Percentiles rank a stretch among this genome's conserved stretches.
phyloP scores from a whole-genome alignment of 2,888 invertebrate genomes.

The Calephelis perditalis region DNA sequence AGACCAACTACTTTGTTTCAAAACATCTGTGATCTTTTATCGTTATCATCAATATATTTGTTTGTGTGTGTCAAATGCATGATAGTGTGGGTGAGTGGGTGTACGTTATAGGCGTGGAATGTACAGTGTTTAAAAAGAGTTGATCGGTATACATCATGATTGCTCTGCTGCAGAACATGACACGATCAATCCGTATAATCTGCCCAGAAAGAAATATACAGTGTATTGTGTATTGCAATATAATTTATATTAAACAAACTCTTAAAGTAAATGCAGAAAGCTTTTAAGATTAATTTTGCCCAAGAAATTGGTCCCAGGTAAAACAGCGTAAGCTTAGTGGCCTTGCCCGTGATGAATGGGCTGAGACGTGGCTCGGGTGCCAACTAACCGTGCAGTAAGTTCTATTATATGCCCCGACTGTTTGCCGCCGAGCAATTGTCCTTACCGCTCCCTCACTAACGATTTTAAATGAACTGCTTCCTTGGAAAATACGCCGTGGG shows the following conservation, averaged over 20 bases:
- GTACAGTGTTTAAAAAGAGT: slow-evolving; percentile 8
- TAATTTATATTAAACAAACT: background rate
- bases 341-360: slow-evolving; percentile 52
- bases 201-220: background rate
- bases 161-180: too few species aligned
- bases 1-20: too few species aligned
- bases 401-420: slow-evolving; percentile 17
- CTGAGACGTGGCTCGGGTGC: slow-evolving; percentile 42
- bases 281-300: slow-evolving; percentile 46
- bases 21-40: too few species aligned
- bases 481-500: background rate
- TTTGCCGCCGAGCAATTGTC: slow-evolving; percentile 15
- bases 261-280: slow-evolving; percentile 16
- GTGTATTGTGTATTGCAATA: background rate
- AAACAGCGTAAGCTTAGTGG: slow-evolving; percentile 38
- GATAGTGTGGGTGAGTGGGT: too few species aligned
- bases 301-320: slow-evolving; percentile 38
- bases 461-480: slow-evolving; percentile 10
- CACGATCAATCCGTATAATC: too few species aligned
- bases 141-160: background rate
- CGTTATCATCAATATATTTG: too few species aligned
- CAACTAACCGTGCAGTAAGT: slow-evolving; percentile 31
- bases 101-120: too few species aligned
- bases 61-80: too few species aligned
- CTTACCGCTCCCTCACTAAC: slow-evolving; percentile 2